These are phyloP conservation scores for Acrossocheilus wenchowensis DNA, from an alignment of 2,797 vertebrate genomes.

Conservation along the genomic window DNA sequence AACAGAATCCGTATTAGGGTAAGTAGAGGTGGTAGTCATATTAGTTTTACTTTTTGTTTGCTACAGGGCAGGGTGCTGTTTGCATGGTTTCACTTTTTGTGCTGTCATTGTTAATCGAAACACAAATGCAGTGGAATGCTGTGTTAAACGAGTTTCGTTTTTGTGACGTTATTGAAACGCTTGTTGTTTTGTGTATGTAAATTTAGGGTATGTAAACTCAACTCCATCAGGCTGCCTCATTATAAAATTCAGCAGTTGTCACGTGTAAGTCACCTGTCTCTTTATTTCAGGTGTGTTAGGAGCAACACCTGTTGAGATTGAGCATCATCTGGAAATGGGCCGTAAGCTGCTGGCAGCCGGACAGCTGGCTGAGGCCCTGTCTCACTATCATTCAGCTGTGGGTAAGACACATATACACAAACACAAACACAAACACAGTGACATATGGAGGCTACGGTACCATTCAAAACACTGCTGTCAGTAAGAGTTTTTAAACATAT, in stretches of 20 bases:
- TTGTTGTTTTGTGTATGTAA: background rate
- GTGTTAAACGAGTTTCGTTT: background rate
- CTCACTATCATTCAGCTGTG: slow-evolving; percentile 88
- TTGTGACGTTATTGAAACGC: background rate
- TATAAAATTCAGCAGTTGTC: background rate
- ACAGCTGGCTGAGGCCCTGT: slow-evolving; percentile 85
- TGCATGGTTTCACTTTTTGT: slow-evolving; percentile 23
- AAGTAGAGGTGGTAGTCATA: background rate
- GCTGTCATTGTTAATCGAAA: background rate
- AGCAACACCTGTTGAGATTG: slow-evolving; percentile 83
- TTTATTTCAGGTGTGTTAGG: slow-evolving; percentile 80
- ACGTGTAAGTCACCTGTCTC: slow-evolving; percentile 26
- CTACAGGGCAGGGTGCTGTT: background rate
- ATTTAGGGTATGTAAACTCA: background rate
- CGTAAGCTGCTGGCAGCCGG: slow-evolving; percentile 86
- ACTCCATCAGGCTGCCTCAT: background rate
- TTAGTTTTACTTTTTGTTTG: background rate
- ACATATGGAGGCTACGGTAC: background rate
- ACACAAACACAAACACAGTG: background rate
- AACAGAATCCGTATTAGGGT: background rate
- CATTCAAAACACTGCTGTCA: background rate
- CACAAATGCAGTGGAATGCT: background rate
- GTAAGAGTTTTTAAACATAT: background rate
- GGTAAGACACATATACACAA: slow-evolving; percentile 74
- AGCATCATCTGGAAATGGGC: slow-evolving; percentile 88